Percentiles rank a stretch among this genome's conserved stretches.
Conservation (phyloP, 2,888 invertebrate species). For the Scaptomyza tumidula region DNA sequence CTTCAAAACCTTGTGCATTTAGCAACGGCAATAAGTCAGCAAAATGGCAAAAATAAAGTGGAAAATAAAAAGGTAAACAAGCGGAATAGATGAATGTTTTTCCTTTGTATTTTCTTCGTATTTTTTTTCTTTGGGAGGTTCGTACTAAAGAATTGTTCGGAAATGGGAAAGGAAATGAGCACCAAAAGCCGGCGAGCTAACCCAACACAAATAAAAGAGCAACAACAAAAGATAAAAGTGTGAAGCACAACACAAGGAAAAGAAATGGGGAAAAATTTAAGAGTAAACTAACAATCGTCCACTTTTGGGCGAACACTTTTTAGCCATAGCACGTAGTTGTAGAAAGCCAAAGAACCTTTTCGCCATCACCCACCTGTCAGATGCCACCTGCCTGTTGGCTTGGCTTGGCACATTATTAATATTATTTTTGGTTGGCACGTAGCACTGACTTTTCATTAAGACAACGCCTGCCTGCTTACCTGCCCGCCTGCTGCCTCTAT, state of each 20-base stretch:
- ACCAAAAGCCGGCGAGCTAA: constrained; percentile 8
- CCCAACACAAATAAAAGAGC: constrained; percentile 19
- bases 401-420: constrained; percentile 69
- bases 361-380: neutral
- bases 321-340: constrained; percentile 38
- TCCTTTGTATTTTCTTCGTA: neutral
- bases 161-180: constrained; percentile 50
- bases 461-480: constrained; percentile 46
- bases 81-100: constrained; percentile 27
- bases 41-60: constrained; percentile 21
- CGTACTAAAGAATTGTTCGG: constrained; percentile 31
- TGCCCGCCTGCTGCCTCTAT: neutral
- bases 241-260: constrained; percentile 2
- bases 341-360: neutral
- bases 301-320: constrained; percentile 38
- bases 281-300: constrained; percentile 41
- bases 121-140: neutral
- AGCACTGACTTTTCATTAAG: constrained; percentile 73
- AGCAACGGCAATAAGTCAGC: constrained; percentile 22
- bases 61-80: constrained; percentile 19
- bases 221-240: constrained; percentile 35
- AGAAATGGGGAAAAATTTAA: neutral
- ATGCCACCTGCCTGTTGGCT: constrained; percentile 28
- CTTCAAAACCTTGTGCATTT: neutral
- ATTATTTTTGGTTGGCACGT: constrained; percentile 56